Percentiles rank a stretch among this genome's conserved stretches.
Evolutionary conservation across 2,113 vertebrate genomes (phyloP).

Genomic region (Gobio gobio): DNA sequence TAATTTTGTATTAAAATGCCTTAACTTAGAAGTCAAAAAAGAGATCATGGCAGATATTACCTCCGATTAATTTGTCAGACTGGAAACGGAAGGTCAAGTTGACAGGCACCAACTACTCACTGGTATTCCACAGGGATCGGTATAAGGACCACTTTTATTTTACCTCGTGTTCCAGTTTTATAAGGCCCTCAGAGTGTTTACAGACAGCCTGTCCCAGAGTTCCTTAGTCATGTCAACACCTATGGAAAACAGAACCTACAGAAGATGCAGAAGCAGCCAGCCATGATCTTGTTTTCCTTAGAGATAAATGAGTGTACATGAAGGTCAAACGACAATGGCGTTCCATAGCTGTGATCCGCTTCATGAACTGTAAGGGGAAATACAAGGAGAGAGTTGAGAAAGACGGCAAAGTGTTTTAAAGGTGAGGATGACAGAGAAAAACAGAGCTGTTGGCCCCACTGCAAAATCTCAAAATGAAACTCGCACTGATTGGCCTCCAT

Average conservation of each 20-base stretch:
- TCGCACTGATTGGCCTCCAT: background rate
- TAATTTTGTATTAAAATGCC: background rate
- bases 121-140: background rate
- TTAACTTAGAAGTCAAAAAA: background rate
- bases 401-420: background rate
- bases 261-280: background rate
- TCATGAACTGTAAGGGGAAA: slow-evolving; percentile 15
- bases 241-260: background rate
- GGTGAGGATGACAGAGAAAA: background rate
- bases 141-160: background rate
- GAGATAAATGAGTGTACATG: background rate
- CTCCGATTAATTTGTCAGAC: background rate
- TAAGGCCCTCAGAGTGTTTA: background rate
- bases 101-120: background rate
- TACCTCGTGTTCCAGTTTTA: background rate
- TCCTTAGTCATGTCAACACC: slow-evolving; percentile 7
- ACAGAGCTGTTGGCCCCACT: background rate
- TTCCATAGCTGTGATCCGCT: slow-evolving; percentile 20
- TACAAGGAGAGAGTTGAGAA: background rate
- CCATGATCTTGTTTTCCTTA: background rate
- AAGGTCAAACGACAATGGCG: background rate
- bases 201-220: background rate
- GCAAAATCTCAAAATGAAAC: background rate
- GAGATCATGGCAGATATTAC: background rate
- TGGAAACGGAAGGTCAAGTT: background rate